These are phyloP conservation scores for Tichodroma muraria DNA, from an alignment of 2,113 vertebrate genomes.

Conservation along the genomic window DNA sequence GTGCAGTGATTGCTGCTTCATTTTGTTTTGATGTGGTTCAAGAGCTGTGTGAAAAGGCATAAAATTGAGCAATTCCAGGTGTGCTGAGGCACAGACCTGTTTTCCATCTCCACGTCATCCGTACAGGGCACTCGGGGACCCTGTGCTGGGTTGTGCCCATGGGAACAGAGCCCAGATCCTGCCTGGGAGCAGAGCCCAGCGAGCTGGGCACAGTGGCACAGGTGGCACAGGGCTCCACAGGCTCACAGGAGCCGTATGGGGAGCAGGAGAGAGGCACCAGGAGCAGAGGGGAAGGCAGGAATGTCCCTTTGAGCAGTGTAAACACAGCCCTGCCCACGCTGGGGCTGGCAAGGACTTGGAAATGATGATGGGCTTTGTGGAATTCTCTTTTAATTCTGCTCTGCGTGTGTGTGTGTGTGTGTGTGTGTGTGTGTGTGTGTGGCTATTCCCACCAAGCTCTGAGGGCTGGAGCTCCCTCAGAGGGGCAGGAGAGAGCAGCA, in stretches of 20 bases:
- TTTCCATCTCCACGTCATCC: not conserved
- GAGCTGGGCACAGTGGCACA: not conserved
- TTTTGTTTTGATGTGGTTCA: not conserved
- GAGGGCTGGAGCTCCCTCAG: not conserved
- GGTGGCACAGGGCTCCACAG: fast-evolving
- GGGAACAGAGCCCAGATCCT: not conserved
- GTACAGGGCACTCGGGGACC: fast-evolving
- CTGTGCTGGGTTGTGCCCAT: not conserved
- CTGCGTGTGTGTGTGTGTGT: not conserved
- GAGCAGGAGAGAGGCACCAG: not conserved
- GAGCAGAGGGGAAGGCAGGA: not conserved
- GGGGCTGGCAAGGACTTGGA: not conserved
- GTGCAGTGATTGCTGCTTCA: not conserved
- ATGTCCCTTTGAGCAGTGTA: not conserved
- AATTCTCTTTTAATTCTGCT: not conserved
- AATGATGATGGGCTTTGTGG: not conserved
- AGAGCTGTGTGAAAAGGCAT: not conserved
- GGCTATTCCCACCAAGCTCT: not conserved
- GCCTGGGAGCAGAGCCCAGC: not conserved
- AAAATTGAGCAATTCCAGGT: not conserved
- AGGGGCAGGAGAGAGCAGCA: not conserved
- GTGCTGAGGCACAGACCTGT: not conserved
- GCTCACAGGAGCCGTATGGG: fast-evolving
- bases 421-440: not conserved
- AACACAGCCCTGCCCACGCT: not conserved